Evolutionary conservation across 1,140 invertebrate genomes (phyloP), one percentile per base, ranked within the genome.

Genomic region (Tenebrio molitor): DNA sequence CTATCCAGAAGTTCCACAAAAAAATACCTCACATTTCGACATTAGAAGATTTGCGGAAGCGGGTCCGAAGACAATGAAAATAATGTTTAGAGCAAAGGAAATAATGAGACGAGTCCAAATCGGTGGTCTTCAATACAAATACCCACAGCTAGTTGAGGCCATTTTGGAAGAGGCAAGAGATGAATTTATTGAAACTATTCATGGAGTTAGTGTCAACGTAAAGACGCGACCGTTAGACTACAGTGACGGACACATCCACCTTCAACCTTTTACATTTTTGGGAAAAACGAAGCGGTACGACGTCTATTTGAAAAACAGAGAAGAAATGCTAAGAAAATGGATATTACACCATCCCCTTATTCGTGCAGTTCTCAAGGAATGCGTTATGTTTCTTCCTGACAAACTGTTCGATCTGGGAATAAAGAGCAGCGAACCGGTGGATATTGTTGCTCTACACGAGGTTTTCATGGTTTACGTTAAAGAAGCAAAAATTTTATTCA

Each of bases 331-430:
- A 71, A 84, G 84, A 34, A 86, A 82, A 69, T 85, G 87, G 50
- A 84, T 89, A 10, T 82, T 90, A 7, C 79, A 90, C n/a, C 88
- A 91, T 77, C 87, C 86, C 12, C 86, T 91, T 44, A 85, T 92
- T 70, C 84, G 87, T 50, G 84, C 85, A 23, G 85, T 92, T 1
- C 77, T 91, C 0, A 83, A 84, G 53, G 87, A 86, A 16, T 87
- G 89, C 0, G 83, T 86, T 8, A 79, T 78, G 14, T 82, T 84
- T 0, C 84, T 92, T 76, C 89, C 89, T 0, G 62, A 79, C 0
- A 78, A 81, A 34, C 83, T 91, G 5, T 86, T 87, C n/a, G 79
- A 88, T 77, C 86, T 90, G 71, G 65, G 77, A 12, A 84, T 81
- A 42, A 89, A 88, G 75, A 84, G 85, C 74, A 76, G 81, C 2